phyloP scores from a whole-genome alignment of 1,140 invertebrate species.

The Tribolium madens region DNA sequence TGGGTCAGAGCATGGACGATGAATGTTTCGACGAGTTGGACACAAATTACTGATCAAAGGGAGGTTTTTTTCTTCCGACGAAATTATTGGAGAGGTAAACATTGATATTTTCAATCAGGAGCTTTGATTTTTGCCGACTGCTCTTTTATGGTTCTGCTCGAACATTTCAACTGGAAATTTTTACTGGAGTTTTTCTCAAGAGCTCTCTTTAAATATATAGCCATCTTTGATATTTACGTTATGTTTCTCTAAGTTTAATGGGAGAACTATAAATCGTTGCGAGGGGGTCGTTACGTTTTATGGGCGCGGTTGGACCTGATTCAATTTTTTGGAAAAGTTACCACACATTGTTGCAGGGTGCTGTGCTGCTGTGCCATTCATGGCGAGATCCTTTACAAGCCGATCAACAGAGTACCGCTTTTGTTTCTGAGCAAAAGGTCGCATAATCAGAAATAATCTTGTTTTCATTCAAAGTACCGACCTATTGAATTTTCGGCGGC shows the following conservation, averaged over 20 bases:
- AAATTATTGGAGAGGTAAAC: slow-evolving; percentile 30
- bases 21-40: background rate
- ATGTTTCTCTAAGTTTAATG: slow-evolving; percentile 36
- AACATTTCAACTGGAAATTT: slow-evolving; percentile 34
- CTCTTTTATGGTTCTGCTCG: slow-evolving; percentile 22
- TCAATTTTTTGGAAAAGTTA: slow-evolving; percentile 15
- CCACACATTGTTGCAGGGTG: background rate
- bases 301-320: background rate
- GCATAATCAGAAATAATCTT: background rate
- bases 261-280: slow-evolving; percentile 2
- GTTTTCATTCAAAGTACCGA: slow-evolving; percentile 8
- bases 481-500: slow-evolving; percentile 30
- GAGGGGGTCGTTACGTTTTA: slow-evolving; percentile 16
- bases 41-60: slow-evolving; percentile 34
- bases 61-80: slow-evolving; percentile 11
- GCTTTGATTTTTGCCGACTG: slow-evolving; percentile 37
- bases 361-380: background rate
- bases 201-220: slow-evolving; percentile 16
- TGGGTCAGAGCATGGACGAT: slow-evolving; percentile 3
- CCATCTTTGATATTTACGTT: slow-evolving; percentile 37
- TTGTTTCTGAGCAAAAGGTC: background rate
- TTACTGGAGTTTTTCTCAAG: slow-evolving; percentile 11
- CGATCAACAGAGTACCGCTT: background rate
- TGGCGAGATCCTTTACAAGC: too few species aligned
- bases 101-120: slow-evolving; percentile 34